Evolutionary conservation across 1,140 invertebrate species (phyloP), one percentile per base, ranked within the genome.

Genomic region (Mactra quadrangularis): DNA sequence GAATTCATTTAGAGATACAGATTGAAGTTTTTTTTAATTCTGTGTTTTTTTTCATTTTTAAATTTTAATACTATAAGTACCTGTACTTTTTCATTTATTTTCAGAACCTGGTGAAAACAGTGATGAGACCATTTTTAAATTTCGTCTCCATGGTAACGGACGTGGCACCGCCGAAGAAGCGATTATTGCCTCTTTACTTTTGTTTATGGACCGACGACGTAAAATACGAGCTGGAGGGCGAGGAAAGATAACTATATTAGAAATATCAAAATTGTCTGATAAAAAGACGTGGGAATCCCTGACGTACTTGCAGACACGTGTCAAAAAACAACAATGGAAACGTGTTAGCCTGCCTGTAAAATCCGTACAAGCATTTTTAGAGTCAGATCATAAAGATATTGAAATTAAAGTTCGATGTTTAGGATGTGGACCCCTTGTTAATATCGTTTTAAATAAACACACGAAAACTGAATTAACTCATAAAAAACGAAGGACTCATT

Each of bases 201-300:
- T 82, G 2, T 82, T 47, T 27, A 66, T 72, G 1, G 41, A 82
- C 57, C 57, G 78, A 17, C 35, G 68, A 52, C 52, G 68, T 29
- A 71, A 52, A 45, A 62, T 33, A 33, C 52, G 78, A 27, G 45
- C 47, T 47, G 78, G 68, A 25, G 68, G 68, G 27, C 71, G 59
- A 45, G 78, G 78, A n/a, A 82, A 82, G 22, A 59, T 52, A 35
- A 82, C 72, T 27, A n/a, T n/a, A n/a, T n/a, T n/a, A n/a, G n/a
- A n/a, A n/a, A n/a, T 71, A 4, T 27, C 72, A 15, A 25, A 60
- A 47, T 27, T 82, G 15, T 71, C 66, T 41, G n/a, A 4, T n/a
- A 9, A 72, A 11, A 82, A 71, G 22, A 59, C 22, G 47, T 71
- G 66, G 68, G 35, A 59, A 45, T 19, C 53, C 9, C 29, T 71